Percentiles rank a stretch among this genome's conserved stretches.
phyloP scores from a whole-genome alignment of 2,888 invertebrate genomes.

The Epiblema foenella region DNA sequence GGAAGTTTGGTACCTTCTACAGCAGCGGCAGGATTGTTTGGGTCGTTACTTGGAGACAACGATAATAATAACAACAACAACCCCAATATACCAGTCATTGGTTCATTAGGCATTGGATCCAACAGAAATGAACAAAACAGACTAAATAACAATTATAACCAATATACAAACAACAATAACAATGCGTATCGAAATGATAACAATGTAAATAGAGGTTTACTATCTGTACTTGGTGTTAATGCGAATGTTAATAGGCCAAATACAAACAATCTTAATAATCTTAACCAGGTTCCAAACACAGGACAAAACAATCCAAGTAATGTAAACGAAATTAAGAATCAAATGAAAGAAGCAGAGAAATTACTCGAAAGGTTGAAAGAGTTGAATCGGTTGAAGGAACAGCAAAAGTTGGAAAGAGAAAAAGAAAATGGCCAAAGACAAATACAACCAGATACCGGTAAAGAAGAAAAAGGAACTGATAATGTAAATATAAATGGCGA shows the following conservation, averaged over 20 bases:
- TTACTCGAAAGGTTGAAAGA: constrained; percentile 52
- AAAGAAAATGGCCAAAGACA: constrained; percentile 23
- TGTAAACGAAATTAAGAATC: constrained; percentile 31
- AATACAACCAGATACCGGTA: neutral
- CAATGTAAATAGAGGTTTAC: constrained; percentile 21
- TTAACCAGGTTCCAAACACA: constrained; percentile 11
- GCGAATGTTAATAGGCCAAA: constrained; percentile 16
- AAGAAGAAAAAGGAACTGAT: constrained; percentile 6
- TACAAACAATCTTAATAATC: constrained; percentile 20
- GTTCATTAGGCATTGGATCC: constrained; percentile 25
- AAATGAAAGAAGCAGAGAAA: constrained; percentile 43
- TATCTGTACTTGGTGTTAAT: constrained; percentile 26
- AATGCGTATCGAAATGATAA: neutral
- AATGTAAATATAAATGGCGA: constrained; percentile 12
- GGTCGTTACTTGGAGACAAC: constrained; percentile 29
- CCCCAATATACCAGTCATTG: constrained; percentile 22
- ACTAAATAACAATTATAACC: constrained; percentile 8
- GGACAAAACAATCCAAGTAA: constrained; percentile 20
- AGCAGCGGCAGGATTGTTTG: constrained; percentile 18
- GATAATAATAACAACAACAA: constrained; percentile 29
- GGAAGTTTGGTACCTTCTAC: constrained; percentile 4
- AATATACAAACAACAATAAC: constrained; percentile 10
- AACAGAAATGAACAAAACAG: constrained; percentile 16
- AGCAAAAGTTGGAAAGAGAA: constrained; percentile 46
- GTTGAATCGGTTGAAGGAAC: constrained; percentile 53